These are phyloP conservation scores for Dryobates pubescens DNA, from an alignment of 2,797 vertebrate genomes.

Conservation along the genomic window DNA sequence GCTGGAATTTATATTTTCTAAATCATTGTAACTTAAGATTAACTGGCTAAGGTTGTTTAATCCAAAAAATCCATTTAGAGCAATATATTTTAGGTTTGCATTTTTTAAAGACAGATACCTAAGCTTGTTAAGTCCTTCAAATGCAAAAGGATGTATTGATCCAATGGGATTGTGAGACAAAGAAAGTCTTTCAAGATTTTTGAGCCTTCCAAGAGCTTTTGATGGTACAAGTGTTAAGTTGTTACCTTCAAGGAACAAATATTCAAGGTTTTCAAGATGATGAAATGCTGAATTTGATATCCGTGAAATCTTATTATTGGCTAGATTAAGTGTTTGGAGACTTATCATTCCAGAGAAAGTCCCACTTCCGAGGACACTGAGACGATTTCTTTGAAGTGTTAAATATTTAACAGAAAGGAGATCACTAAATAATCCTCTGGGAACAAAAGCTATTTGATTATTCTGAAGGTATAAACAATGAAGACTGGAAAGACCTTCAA, in stretches of 20 bases:
- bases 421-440: slow-evolving; percentile 74
- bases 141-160: slow-evolving; percentile 73
- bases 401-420: slow-evolving; percentile 73
- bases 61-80: slow-evolving; percentile 72
- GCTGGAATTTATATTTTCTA: slow-evolving; percentile 75
- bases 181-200: slow-evolving; percentile 75
- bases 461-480: slow-evolving; percentile 72
- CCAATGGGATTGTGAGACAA: slow-evolving; percentile 76
- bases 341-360: slow-evolving; percentile 71
- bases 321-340: slow-evolving; percentile 76
- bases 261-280: slow-evolving; percentile 70
- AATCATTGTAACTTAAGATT: slow-evolving; percentile 74
- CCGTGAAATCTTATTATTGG: slow-evolving; percentile 74
- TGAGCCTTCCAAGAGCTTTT: slow-evolving; percentile 71
- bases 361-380: slow-evolving; percentile 65
- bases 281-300: slow-evolving; percentile 74
- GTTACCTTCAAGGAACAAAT: slow-evolving; percentile 77
- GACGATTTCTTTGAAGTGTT: slow-evolving; percentile 70
- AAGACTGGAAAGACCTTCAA: slow-evolving; percentile 76
- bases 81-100: slow-evolving; percentile 67
- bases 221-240: slow-evolving; percentile 73
- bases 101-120: slow-evolving; percentile 74
- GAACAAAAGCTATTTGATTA: slow-evolving; percentile 75
- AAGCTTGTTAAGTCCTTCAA: slow-evolving; percentile 75
- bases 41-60: slow-evolving; percentile 75